These are phyloP conservation scores for Tigriopus californicus DNA, from an alignment of 2,888 invertebrate species.

Conservation along the genomic window DNA sequence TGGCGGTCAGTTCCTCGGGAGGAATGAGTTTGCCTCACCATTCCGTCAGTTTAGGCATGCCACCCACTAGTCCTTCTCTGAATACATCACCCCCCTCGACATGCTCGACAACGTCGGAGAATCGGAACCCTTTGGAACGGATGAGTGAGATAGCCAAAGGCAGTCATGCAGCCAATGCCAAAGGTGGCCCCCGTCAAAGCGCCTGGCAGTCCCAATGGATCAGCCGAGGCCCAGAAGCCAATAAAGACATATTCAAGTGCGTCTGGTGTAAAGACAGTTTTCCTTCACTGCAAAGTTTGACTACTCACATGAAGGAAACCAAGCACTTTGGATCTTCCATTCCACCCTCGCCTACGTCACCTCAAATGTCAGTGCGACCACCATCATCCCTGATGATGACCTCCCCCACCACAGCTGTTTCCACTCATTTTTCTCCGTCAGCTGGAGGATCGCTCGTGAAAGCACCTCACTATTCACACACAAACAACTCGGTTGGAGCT, in stretches of 20 bases:
- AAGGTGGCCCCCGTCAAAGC: constrained; percentile 20
- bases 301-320: constrained; percentile 94
- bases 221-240: constrained; percentile 72
- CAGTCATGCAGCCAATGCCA: constrained; percentile 22
- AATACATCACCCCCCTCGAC: constrained; percentile 40
- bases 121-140: not conserved
- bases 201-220: constrained; percentile 97
- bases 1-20: not conserved
- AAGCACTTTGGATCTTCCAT: constrained; percentile 50
- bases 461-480: no score
- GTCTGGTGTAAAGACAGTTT: constrained; percentile 97
- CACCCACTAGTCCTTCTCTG: constrained; percentile 15
- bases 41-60: constrained; percentile 30
- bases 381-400: constrained; percentile 15
- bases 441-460: constrained; percentile 7
- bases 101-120: constrained; percentile 31
- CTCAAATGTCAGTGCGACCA: constrained; percentile 13
- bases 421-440: constrained; percentile 17
- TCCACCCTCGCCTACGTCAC: constrained; percentile 29
- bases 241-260: constrained; percentile 82
- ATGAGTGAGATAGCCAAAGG: constrained; percentile 7
- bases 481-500: constrained; percentile 23
- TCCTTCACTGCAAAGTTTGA: constrained; percentile 76
- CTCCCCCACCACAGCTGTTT: constrained; percentile 36
- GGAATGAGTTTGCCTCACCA: no score